Evolutionary conservation across 2,113 vertebrate genomes (phyloP).

Genomic region (Pygoscelis adeliae): DNA sequence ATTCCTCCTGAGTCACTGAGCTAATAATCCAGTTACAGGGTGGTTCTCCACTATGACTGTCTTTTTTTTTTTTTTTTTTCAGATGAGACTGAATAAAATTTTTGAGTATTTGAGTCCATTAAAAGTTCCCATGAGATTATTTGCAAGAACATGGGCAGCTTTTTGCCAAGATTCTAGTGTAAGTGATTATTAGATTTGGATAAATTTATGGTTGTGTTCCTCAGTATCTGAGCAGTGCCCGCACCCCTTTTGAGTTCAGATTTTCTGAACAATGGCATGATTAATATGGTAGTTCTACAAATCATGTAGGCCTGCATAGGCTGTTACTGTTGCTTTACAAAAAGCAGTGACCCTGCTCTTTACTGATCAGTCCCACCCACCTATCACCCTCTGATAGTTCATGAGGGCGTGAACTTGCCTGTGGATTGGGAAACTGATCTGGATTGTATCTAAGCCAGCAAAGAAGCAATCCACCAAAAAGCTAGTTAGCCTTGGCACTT

Average conservation of each 20-base stretch:
- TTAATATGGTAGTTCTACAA: not conserved
- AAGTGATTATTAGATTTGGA: not conserved
- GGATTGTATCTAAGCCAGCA: not conserved
- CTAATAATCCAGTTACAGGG: not conserved
- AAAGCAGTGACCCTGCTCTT: not conserved
- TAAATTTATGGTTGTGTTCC: not conserved
- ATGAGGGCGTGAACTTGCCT: not conserved
- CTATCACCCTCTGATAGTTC: not conserved
- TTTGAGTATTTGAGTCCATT: not conserved
- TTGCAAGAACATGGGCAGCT: not conserved
- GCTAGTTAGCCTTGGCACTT: not conserved
- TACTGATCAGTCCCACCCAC: not conserved
- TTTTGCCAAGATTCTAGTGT: not conserved
- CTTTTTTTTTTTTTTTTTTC: not conserved
- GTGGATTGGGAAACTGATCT: not conserved
- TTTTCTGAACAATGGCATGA: not conserved
- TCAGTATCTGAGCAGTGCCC: not conserved
- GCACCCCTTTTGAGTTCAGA: not conserved
- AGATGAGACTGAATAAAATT: not conserved
- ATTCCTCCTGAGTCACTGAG: constrained; percentile 27
- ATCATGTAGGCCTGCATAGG: not conserved
- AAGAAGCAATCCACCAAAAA: not conserved
- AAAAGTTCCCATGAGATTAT: not conserved
- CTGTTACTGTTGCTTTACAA: not conserved
- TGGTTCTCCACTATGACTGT: not conserved